phyloP scores from a whole-genome alignment of 2,888 invertebrate genomes.

The Rotaria sp. region DNA sequence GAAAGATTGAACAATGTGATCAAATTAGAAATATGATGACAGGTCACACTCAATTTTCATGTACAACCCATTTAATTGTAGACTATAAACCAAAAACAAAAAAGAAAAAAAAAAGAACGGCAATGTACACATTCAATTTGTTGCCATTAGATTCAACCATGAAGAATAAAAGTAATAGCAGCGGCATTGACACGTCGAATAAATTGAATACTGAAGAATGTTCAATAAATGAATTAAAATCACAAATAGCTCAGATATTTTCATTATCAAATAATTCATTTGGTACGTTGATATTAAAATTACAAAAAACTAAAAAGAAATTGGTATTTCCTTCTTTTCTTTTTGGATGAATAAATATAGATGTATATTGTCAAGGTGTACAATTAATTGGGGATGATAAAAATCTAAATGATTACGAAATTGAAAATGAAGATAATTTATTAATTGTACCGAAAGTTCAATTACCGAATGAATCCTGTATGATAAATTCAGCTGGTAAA shows the following conservation, averaged over 20 bases:
- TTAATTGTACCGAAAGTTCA: neutral
- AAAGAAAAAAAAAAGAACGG: neutral
- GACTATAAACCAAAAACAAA: neutral
- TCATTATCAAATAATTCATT: neutral
- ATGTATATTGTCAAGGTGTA: neutral
- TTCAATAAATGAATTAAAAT: neutral
- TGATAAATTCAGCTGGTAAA: neutral
- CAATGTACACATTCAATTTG: constrained; percentile 5
- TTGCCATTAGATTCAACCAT: neutral
- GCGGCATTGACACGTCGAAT: neutral
- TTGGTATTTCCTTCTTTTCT: too few relatives aligned
- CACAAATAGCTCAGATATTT: neutral
- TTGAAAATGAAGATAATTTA: neutral
- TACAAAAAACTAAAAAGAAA: too few relatives aligned
- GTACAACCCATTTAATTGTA: neutral
- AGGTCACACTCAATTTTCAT: constrained; percentile 15
- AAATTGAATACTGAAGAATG: neutral
- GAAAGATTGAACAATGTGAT: neutral
- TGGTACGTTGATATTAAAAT: neutral
- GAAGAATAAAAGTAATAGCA: neutral
- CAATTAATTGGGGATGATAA: constrained; percentile 1
- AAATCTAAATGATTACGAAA: neutral
- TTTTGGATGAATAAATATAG: neutral
- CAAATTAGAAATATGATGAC: constrained; percentile 7
- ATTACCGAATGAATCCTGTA: neutral